Evolutionary conservation across 2,888 invertebrate species (phyloP).

Genomic region (Nomada flava): DNA sequence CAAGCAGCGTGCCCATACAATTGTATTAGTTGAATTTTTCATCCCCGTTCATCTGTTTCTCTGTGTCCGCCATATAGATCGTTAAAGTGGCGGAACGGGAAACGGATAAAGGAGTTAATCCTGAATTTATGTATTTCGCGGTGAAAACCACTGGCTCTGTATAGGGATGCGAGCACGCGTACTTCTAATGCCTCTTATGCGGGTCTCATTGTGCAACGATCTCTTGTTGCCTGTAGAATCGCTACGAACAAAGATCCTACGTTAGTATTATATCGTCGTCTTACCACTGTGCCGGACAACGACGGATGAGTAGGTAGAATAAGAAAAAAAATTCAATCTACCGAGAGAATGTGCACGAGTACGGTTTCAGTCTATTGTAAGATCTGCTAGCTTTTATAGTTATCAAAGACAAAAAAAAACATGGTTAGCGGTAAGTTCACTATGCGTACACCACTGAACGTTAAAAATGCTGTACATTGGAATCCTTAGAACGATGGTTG

Average conservation of each 20-base stretch:
- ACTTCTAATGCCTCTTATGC: conserved; percentile 64
- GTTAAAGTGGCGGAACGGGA: background rate
- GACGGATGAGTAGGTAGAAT: conserved; percentile 22
- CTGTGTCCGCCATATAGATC: background rate
- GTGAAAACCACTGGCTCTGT: conserved; percentile 48
- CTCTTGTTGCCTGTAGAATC: conserved; percentile 64
- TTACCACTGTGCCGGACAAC: conserved; percentile 36
- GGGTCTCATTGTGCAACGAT: conserved; percentile 68
- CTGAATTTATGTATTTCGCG: conserved; percentile 32
- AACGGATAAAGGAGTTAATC: conserved; percentile 38
- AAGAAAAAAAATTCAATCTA: conserved; percentile 28
- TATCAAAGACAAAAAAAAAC: background rate
- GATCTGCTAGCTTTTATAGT: background rate
- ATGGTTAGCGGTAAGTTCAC: too few species aligned
- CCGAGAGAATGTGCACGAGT: background rate
- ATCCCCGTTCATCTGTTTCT: background rate
- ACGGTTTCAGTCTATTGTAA: background rate
- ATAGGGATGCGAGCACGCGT: conserved; percentile 42
- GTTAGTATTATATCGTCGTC: conserved; percentile 48
- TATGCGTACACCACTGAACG: too few species aligned
- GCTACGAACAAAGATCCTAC: conserved; percentile 62
- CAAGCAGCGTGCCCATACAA: background rate
- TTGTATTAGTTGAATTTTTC: background rate
- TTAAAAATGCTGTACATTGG: too few species aligned
- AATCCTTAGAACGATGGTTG: too few species aligned